Evolutionary conservation across 2,888 invertebrate genomes (phyloP).

Genomic region (Xestia rhomboidea): DNA sequence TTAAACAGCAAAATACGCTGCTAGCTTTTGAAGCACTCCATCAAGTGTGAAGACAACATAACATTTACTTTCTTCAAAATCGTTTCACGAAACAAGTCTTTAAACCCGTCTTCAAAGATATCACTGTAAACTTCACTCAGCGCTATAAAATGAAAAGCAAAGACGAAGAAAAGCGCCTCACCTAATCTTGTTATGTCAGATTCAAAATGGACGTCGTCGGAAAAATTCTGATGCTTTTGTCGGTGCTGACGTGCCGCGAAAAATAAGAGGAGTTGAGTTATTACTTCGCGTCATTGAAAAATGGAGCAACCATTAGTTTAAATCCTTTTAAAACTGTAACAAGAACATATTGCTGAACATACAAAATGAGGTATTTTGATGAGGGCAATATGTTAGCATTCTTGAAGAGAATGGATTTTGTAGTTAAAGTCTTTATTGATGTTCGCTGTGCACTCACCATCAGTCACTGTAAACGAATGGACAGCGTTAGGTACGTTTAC

Average conservation of each 20-base stretch:
- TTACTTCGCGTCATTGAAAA: conserved; percentile 40
- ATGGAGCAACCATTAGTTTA: conserved; percentile 38
- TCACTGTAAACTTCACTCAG: conserved; percentile 8
- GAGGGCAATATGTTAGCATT: conserved; percentile 37
- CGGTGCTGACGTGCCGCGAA: conserved; percentile 14
- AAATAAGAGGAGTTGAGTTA: conserved; percentile 42
- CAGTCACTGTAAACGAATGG: neutral
- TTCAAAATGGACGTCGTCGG: conserved; percentile 42
- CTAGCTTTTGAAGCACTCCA: neutral
- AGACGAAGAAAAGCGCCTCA: conserved; percentile 34
- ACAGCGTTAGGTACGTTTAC: neutral
- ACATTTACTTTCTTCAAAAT: neutral
- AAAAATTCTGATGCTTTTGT: conserved; percentile 29
- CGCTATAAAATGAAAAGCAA: conserved; percentile 37
- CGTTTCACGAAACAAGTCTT: neutral
- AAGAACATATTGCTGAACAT: conserved; percentile 41
- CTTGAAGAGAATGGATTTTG: conserved; percentile 27
- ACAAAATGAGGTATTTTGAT: conserved; percentile 44
- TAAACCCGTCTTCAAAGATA: neutral
- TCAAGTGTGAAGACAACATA: neutral
- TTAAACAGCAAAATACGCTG: neutral
- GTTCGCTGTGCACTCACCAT: conserved; percentile 7
- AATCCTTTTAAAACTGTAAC: conserved; percentile 43
- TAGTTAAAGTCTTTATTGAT: conserved; percentile 16
- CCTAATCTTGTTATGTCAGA: conserved; percentile 58